Evolutionary conservation across 2,113 vertebrate species (phyloP).

Genomic region (Felis catus): F.catus_Fca126_mat1.0 CM031414.1:128088001-128088500

Average conservation of each 20-base stretch:
- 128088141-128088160: neutral
- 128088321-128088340: no score
- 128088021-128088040: neutral
- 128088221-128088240: neutral
- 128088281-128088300: neutral
- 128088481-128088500: no score
- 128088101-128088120: accelerated
- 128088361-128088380: no score
- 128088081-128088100: neutral
- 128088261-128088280: neutral
- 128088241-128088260: neutral
- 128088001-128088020: accelerated
- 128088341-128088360: no score
- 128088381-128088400: no score
- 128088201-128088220: neutral
- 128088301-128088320: no score
- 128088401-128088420: no score
- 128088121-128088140: accelerated
- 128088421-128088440: no score
- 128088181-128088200: neutral
- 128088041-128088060: neutral
- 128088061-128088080: accelerated
- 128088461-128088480: no score
- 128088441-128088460: no score
- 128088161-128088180: neutral